phyloP scores from a whole-genome alignment of 2,113 vertebrate species.

The Isichthys henryi region DNA sequence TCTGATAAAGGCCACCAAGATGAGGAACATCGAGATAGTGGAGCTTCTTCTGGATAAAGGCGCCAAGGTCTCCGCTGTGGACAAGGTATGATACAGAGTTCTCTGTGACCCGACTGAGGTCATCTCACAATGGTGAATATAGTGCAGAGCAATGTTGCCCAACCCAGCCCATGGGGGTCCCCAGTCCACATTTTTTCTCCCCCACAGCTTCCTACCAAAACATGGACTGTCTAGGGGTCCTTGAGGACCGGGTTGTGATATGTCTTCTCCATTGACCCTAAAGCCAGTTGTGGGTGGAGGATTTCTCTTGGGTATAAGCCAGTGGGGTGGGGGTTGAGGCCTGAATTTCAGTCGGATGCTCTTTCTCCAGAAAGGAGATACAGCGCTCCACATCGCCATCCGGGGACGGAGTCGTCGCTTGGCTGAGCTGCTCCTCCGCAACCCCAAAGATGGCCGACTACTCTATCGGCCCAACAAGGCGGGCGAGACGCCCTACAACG shows the following conservation, averaged over 20 bases:
- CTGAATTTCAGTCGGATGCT: not conserved
- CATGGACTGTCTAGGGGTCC: not conserved
- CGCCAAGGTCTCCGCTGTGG: conserved; percentile 87
- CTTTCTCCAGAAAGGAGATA: conserved; percentile 72
- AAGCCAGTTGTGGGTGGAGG: not conserved
- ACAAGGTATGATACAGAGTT: conserved; percentile 67
- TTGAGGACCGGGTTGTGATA: not conserved
- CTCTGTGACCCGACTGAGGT: not conserved
- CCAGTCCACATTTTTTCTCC: not conserved
- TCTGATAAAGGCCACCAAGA: conserved; percentile 95
- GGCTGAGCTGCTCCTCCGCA: conserved; percentile 76
- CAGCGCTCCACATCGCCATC: conserved; percentile 80
- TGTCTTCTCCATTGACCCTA: not conserved
- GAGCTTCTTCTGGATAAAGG: conserved; percentile 95
- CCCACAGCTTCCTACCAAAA: not conserved
- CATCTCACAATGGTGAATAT: not conserved
- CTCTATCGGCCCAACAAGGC: conserved; percentile 83
- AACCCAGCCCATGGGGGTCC: not conserved
- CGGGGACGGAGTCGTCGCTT: conserved; percentile 78
- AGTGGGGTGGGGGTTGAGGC: not conserved
- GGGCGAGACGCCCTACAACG: conserved; percentile 83
- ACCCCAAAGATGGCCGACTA: conserved; percentile 79
- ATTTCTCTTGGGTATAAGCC: not conserved
- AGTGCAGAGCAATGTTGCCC: not conserved
- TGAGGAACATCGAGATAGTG: conserved; percentile 94